Conservation (phyloP, 2,888 invertebrate genomes). For the Phengaris arion region DNA sequence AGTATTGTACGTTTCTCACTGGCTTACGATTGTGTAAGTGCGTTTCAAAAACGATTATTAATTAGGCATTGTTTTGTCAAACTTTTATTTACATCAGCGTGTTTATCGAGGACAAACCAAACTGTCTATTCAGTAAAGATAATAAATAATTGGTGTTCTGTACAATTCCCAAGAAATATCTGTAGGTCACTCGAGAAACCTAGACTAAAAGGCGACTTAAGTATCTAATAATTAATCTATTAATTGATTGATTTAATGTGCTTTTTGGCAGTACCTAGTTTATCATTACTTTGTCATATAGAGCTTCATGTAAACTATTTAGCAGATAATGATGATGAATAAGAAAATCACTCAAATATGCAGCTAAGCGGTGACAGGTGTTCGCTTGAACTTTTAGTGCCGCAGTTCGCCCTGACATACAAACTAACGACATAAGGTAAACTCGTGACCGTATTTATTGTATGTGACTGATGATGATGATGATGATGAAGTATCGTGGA, state of each 20-base stretch:
- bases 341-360: neutral
- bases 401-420: constrained; percentile 30
- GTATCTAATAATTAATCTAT: neutral
- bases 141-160: neutral
- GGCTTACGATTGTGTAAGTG: neutral
- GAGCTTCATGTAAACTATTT: neutral
- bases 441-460: neutral
- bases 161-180: neutral
- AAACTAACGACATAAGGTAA: constrained; percentile 27
- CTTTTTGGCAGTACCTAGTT: too few relatives aligned
- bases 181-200: neutral
- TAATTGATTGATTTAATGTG: too few relatives aligned
- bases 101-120: constrained; percentile 6
- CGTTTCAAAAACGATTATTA: neutral
- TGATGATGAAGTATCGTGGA: constrained; percentile 12
- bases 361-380: constrained; percentile 23
- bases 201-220: neutral
- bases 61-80: constrained; percentile 23
- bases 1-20: neutral
- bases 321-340: constrained; percentile 2
- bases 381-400: constrained; percentile 22
- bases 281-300: neutral
- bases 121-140: neutral
- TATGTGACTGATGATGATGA: constrained; percentile 3
- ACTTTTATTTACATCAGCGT: constrained; percentile 16